phyloP scores from a whole-genome alignment of 2,888 invertebrate genomes.

The Ophion slaviceki region DNA sequence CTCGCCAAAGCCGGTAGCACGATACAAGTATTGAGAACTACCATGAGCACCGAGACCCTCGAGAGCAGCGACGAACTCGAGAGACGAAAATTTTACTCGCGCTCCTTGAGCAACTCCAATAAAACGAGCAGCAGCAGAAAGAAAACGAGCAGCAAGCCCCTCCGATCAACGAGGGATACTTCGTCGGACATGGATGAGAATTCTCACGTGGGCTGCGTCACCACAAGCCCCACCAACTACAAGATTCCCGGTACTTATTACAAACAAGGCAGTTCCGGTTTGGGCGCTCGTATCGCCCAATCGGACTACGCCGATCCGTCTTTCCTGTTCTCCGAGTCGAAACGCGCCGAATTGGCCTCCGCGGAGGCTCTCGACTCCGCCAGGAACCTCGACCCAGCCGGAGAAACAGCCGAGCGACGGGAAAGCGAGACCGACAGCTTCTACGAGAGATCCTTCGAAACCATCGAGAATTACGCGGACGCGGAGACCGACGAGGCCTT shows the following conservation, averaged over 20 bases:
- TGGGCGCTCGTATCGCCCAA: conserved; percentile 94
- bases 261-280: conserved; percentile 91
- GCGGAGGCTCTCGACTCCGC: conserved; percentile 62
- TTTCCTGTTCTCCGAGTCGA: conserved; percentile 85
- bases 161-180: conserved; percentile 75
- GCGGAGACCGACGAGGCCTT: conserved; percentile 89
- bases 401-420: conserved; percentile 53
- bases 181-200: conserved; percentile 77
- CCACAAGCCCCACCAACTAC: conserved; percentile 42
- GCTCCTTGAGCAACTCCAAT: conserved; percentile 70
- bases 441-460: conserved; percentile 91
- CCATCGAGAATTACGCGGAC: conserved; percentile 88
- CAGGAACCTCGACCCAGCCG: conserved; percentile 35
- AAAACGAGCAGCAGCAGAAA: conserved; percentile 76
- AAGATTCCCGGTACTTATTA: conserved; percentile 83
- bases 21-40: conserved; percentile 79
- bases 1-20: conserved; percentile 81
- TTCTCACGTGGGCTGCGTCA: conserved; percentile 70
- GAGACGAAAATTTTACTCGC: conserved; percentile 72
- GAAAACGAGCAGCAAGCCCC: conserved; percentile 60
- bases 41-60: conserved; percentile 82
- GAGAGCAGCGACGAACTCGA: conserved; percentile 79
- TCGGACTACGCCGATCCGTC: conserved; percentile 94
- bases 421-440: conserved; percentile 87
- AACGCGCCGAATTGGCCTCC: conserved; percentile 68